Base-by-base conservation (phyloP, 2,888 invertebrate genomes). In the Caenorhabditis uteleia region DNA sequence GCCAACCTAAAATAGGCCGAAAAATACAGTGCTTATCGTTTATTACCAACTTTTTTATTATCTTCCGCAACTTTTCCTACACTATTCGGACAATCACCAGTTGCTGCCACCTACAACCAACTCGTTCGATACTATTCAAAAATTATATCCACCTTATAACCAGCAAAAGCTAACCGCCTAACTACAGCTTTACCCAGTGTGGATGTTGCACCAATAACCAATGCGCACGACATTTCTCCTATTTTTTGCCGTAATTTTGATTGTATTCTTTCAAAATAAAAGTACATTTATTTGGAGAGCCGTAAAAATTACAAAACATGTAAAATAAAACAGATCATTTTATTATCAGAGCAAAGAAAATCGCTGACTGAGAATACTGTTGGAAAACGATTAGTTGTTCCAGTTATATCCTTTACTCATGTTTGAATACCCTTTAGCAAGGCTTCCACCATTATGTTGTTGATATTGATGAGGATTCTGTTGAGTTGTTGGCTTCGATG, bases 111-210 rank as follows among this genome's bases (percentile, higher is more conserved):
- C 48, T 48, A 25, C 3, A 33, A 18, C 3, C 33, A 29, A 16
- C 21, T 18, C 20, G 18, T 20, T 7, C 4, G 20, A 39, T 12
- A 29, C 6, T 39, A 8, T 25, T 40, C 10, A 5, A 40, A 25
- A 40, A 16, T 40, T 40, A 14, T 14, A 23, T 40, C 25, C 21
- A 8, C 39, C 38, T 62, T 69, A 36, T 66, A 57, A 10, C 78
- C 78, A 26, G 75, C 66, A 38, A 74, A 62, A 0, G 73, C 78
- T 3, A 77, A 59, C 14, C 77, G 46, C 31, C 69, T 36, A 6
- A 71, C 75, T 8, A 77, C 60, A 23, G 77, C 68, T 43, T 66
- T 49, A 16, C 73, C 74, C 34, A 76, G 58, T n/a, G 59, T 42
- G 0, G 61, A 69, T 6, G 70, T 64, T 0, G 59, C 64, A 18